Evolutionary conservation across 2,888 invertebrate genomes (phyloP).

Genomic region (Metalampra italica): DNA sequence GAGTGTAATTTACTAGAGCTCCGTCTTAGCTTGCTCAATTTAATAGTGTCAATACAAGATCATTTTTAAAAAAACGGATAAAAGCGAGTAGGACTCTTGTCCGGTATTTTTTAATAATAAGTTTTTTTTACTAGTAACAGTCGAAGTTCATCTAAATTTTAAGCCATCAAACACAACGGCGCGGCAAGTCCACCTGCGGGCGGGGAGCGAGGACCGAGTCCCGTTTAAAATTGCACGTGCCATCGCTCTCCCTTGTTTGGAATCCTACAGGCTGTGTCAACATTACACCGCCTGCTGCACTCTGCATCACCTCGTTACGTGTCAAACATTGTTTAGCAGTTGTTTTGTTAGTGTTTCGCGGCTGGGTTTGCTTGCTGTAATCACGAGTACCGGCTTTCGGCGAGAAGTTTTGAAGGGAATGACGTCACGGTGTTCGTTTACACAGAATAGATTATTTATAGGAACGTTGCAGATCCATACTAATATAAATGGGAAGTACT

Average conservation of each 20-base stretch:
- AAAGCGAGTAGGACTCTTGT: too few relatives aligned
- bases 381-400: slow-evolving; percentile 25
- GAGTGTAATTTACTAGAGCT: too few relatives aligned
- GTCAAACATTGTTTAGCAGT: slow-evolving; percentile 63
- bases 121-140: too few relatives aligned
- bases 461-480: too few relatives aligned
- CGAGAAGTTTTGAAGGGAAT: slow-evolving; percentile 2
- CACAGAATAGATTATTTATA: too few relatives aligned
- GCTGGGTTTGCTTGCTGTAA: slow-evolving; percentile 38
- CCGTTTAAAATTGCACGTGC: slow-evolving; percentile 67
- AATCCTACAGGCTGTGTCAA: slow-evolving; percentile 50
- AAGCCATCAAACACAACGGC: slow-evolving; percentile 20
- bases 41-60: too few relatives aligned
- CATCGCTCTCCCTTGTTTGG: slow-evolving; percentile 49
- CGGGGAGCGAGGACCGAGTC: slow-evolving; percentile 33
- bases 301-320: slow-evolving; percentile 61
- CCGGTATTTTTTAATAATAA: too few relatives aligned
- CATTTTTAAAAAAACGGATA: too few relatives aligned
- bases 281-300: slow-evolving; percentile 47
- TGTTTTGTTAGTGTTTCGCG: slow-evolving; percentile 53
- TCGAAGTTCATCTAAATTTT: slow-evolving; percentile 57
- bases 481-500: too few relatives aligned
- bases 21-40: too few relatives aligned
- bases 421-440: too few relatives aligned
- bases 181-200: not conserved